Evolutionary conservation across 2,797 vertebrate species (phyloP).

Genomic region (Acanthurus tractus): DNA sequence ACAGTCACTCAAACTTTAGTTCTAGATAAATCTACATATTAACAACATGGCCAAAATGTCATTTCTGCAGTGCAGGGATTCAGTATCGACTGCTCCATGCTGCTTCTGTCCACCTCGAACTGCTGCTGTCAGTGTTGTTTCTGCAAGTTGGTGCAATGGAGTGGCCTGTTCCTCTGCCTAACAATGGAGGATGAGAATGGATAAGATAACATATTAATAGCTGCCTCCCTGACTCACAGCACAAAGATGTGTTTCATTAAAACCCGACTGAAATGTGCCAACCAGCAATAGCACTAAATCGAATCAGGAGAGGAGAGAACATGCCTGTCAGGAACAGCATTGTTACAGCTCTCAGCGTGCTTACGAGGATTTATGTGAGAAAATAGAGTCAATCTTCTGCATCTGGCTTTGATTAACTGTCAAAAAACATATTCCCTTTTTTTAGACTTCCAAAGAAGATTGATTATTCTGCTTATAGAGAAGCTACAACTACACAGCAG

Average conservation of each 20-base stretch:
- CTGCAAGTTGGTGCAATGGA: constrained; percentile 30
- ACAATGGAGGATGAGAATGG: constrained; percentile 56
- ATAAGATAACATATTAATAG: constrained; percentile 66
- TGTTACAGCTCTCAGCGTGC: constrained; percentile 25
- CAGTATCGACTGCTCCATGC: constrained; percentile 15
- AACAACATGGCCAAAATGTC: background rate
- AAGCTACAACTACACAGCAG: background rate
- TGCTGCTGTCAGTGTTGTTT: constrained; percentile 42
- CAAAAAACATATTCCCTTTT: constrained; percentile 3
- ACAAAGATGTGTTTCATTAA: constrained; percentile 74
- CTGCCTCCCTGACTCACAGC: constrained; percentile 48
- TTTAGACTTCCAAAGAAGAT: background rate
- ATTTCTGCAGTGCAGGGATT: constrained; percentile 17
- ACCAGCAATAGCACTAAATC: constrained; percentile 58
- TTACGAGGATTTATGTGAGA: constrained; percentile 32
- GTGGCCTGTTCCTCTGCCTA: constrained; percentile 46
- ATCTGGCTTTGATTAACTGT: constrained; percentile 12
- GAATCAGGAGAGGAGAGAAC: constrained; percentile 43
- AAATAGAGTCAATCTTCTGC: constrained; percentile 16
- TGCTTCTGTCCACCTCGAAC: constrained; percentile 29
- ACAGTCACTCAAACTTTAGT: background rate
- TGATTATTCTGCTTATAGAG: constrained; percentile 3
- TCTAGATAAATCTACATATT: constrained; percentile 21
- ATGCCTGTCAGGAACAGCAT: constrained; percentile 35
- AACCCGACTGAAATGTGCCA: constrained; percentile 49